A percentile compares a stretch with the other conserved stretches of the same genome.
Conservation (phyloP, 2,888 invertebrate species). For the Adela reaumurella region DNA sequence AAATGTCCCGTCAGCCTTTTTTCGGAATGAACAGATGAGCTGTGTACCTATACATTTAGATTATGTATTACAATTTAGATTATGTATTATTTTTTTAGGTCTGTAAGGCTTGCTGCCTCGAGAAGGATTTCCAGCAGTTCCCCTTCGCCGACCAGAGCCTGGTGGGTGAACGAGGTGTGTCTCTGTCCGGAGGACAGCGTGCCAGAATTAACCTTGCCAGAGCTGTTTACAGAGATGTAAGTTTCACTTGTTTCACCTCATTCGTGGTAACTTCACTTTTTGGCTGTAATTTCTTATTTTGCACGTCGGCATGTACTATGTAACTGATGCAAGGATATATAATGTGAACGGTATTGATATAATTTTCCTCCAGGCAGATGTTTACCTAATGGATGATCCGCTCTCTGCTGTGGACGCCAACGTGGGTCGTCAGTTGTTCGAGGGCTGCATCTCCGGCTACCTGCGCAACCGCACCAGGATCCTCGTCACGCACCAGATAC, state of each 20-base stretch:
- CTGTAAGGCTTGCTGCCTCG: constrained; percentile 61
- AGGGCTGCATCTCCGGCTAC: constrained; percentile 65
- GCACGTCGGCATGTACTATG: no score
- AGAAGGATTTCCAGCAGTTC: constrained; percentile 69
- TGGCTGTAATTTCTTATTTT: no score
- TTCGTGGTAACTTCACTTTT: no score
- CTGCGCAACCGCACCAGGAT: constrained; percentile 66
- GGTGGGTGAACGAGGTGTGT: constrained; percentile 79
- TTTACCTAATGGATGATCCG: constrained; percentile 79
- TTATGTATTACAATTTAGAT: no score
- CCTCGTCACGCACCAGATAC: constrained; percentile 83
- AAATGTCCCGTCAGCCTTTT: no score
- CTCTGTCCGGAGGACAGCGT: constrained; percentile 80
- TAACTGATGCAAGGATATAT: no score
- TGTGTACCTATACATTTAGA: no score
- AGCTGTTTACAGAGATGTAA: constrained; percentile 69
- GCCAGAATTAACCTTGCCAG: constrained; percentile 78
- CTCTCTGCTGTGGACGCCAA: constrained; percentile 78
- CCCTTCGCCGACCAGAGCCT: constrained; percentile 73
- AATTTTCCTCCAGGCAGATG: constrained; percentile 71
- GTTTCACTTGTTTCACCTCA: no score
- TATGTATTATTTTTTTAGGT: constrained; percentile 49
- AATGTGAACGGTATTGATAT: no score
- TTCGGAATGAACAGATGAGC: no score
- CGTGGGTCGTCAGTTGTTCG: constrained; percentile 72